These are phyloP conservation scores for Cetonia aurata DNA, from an alignment of 2,888 invertebrate species.

Conservation along the genomic window DNA sequence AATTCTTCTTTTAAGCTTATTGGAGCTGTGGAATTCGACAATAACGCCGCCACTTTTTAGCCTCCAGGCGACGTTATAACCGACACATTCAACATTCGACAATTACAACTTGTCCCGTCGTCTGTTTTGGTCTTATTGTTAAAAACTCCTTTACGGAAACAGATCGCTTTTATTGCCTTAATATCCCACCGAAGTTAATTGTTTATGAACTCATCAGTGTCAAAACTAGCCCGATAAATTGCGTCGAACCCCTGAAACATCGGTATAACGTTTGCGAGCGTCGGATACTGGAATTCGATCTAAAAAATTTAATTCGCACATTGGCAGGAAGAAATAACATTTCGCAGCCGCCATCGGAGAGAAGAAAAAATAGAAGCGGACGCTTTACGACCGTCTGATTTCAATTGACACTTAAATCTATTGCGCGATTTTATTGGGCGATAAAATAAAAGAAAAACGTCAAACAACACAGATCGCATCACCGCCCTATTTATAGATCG, in stretches of 20 bases:
- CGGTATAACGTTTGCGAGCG: slow-evolving; percentile 8
- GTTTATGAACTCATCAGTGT: slow-evolving; percentile 37
- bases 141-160: slow-evolving; percentile 20
- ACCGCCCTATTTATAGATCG: slow-evolving; percentile 22
- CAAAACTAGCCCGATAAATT: slow-evolving; percentile 38
- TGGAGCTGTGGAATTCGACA: too few relatives aligned
- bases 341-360: not conserved
- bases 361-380: slow-evolving; percentile 21
- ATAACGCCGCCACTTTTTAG: too few relatives aligned
- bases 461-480: slow-evolving; percentile 29
- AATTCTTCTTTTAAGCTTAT: too few relatives aligned
- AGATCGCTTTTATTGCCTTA: slow-evolving; percentile 19
- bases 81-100: not conserved
- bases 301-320: slow-evolving; percentile 30
- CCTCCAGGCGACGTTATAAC: too few relatives aligned
- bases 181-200: slow-evolving; percentile 14
- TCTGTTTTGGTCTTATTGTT: not conserved
- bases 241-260: slow-evolving; percentile 1
- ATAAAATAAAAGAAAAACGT: slow-evolving; percentile 30
- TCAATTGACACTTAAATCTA: slow-evolving; percentile 41
- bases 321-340: not conserved
- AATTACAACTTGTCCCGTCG: not conserved
- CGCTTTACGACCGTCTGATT: slow-evolving; percentile 38
- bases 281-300: slow-evolving; percentile 29
- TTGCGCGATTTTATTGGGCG: slow-evolving; percentile 34